phyloP scores from a whole-genome alignment of 1,140 invertebrate species.

The Rhyacophila brunnea region DNA sequence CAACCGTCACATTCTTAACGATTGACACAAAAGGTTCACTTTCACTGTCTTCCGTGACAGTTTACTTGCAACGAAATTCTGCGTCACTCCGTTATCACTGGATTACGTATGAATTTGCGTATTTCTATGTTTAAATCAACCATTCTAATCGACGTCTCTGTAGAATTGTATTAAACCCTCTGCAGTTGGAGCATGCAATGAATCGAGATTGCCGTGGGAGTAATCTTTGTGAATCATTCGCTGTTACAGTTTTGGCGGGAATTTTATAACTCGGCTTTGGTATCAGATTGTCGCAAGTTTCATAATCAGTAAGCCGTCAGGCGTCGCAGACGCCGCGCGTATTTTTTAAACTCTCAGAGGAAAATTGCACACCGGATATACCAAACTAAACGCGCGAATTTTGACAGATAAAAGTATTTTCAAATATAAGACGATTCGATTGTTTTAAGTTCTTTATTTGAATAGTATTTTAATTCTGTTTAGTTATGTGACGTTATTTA shows the following conservation, averaged over 20 bases:
- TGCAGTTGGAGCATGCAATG: constrained; percentile 4
- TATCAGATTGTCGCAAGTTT: constrained; percentile 21
- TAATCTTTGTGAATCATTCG: constrained; percentile 2
- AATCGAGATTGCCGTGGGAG: constrained; percentile 11
- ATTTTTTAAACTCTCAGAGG: neutral
- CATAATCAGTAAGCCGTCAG: constrained; percentile 27
- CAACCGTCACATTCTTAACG: constrained; percentile 3
- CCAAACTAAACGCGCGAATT: constrained; percentile 12
- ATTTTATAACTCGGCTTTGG: constrained; percentile 3
- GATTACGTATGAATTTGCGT: neutral
- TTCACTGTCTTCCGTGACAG: constrained; percentile 27
- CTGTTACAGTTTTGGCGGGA: constrained; percentile 17
- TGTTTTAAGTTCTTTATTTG: no score
- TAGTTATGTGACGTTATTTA: no score
- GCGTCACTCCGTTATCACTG: neutral
- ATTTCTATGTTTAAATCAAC: neutral
- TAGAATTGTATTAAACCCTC: neutral
- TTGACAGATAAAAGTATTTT: constrained; percentile 15
- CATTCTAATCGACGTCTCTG: neutral
- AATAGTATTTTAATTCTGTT: no score
- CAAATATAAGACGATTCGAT: no score
- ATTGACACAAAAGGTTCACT: constrained; percentile 30
- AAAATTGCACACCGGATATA: no score
- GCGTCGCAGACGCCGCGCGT: constrained; percentile 21
- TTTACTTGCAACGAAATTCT: neutral